phyloP scores from a whole-genome alignment of 2,113 vertebrate species.

The Python bivittatus region DNA sequence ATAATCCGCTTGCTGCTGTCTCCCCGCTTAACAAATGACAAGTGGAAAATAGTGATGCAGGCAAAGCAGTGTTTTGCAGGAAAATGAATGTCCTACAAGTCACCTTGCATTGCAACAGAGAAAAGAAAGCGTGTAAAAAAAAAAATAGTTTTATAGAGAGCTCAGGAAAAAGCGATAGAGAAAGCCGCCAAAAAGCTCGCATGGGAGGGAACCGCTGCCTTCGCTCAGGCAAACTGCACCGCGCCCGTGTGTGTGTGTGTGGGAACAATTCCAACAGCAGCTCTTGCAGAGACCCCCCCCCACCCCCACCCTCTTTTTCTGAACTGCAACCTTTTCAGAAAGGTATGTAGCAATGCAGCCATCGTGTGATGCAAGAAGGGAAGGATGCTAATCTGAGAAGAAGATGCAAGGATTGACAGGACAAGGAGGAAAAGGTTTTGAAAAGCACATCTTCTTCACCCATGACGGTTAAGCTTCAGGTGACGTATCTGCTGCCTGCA shows the following conservation, averaged over 20 bases:
- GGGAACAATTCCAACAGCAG: background rate
- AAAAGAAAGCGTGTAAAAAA: background rate
- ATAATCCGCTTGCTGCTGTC: background rate
- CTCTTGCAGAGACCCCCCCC: background rate
- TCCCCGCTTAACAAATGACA: conserved; percentile 3
- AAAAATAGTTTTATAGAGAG: conserved; percentile 11
- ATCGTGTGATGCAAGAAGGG: background rate
- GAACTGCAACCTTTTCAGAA: background rate
- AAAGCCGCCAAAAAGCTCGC: conserved; percentile 37
- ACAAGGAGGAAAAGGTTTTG: background rate
- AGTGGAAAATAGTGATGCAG: background rate
- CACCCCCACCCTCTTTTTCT: background rate
- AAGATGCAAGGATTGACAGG: background rate
- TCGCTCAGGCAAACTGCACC: background rate
- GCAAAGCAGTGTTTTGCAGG: conserved; percentile 47
- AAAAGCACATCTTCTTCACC: background rate
- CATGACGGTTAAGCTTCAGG: background rate
- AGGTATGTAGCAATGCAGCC: background rate
- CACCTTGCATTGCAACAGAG: conserved; percentile 56
- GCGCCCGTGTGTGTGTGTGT: background rate
- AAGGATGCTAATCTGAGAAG: too few species aligned
- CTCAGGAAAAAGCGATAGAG: background rate
- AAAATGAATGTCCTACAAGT: conserved; percentile 59
- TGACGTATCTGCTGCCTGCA: too few species aligned
- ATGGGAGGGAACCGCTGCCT: background rate